phyloP scores from a whole-genome alignment of 2,113 vertebrate species.

The Zingel zingel region DNA sequence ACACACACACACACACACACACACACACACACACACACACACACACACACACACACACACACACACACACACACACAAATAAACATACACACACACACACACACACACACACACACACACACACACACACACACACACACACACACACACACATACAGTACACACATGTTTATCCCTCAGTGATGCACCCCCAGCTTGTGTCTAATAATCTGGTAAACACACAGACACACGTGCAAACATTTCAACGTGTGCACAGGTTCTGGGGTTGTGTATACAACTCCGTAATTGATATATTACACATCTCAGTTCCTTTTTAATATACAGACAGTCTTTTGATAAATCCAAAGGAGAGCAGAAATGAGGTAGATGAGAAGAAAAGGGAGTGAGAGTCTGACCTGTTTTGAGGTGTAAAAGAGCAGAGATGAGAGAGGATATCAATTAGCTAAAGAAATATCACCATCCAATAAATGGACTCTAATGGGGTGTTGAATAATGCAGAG shows the following conservation, averaged over 20 bases:
- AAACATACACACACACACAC: neutral
- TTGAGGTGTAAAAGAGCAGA: neutral
- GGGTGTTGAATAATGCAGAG: constrained; percentile 45
- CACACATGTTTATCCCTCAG: constrained; percentile 4
- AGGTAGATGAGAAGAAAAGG: neutral
- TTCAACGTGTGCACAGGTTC: neutral
- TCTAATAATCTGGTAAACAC: neutral
- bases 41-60: too few species aligned
- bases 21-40: too few species aligned
- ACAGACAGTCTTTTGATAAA: neutral
- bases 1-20: neutral
- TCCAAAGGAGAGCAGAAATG: neutral
- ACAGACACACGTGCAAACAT: neutral
- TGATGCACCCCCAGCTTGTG: constrained; percentile 5
- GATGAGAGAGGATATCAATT: constrained; percentile 26
- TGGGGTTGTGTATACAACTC: neutral
- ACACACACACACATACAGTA: constrained; percentile 1
- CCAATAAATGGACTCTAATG: constrained; percentile 33
- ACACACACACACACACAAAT: constrained; percentile 25
- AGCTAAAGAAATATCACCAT: constrained; percentile 13
- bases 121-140: constrained; percentile 4
- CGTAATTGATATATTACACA: neutral
- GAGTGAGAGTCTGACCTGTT: neutral
- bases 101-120: too few species aligned
- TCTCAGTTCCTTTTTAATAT: neutral